Percentiles rank a stretch among this genome's conserved stretches.
phyloP scores from a whole-genome alignment of 2,888 invertebrate genomes.

The Melanostoma mellinum region DNA sequence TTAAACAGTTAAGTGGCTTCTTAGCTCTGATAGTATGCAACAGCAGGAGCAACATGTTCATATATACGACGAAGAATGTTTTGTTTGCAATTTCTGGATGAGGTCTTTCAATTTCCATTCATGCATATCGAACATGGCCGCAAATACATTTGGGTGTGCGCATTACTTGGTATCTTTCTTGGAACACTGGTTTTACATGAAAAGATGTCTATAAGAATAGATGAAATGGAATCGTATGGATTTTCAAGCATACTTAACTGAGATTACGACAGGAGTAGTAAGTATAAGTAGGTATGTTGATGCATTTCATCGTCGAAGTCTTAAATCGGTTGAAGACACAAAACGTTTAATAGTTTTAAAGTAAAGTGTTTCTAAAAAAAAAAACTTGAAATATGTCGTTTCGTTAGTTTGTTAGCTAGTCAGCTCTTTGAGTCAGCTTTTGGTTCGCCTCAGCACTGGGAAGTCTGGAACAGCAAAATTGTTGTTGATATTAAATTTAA shows the following conservation, averaged over 20 bases:
- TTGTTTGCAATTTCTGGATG: conserved; percentile 46
- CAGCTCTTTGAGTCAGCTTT: no score
- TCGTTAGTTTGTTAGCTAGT: no score
- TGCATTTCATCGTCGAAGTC: background rate
- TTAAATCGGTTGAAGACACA: no score
- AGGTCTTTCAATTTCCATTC: conserved; percentile 49
- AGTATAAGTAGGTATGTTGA: background rate
- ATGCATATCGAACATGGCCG: conserved; percentile 57
- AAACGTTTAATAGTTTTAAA: no score
- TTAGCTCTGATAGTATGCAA: conserved; percentile 43
- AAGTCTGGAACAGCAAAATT: no score
- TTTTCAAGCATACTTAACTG: conserved; percentile 1
- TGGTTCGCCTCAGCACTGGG: no score
- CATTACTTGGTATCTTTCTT: background rate
- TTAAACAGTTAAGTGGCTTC: conserved; percentile 72
- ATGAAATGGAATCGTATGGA: conserved; percentile 7
- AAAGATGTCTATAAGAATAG: conserved; percentile 8
- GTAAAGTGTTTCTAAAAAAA: no score
- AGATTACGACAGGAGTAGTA: background rate
- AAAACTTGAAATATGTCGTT: no score
- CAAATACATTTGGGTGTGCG: conserved; percentile 42
- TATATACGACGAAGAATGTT: conserved; percentile 8
- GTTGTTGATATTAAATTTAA: no score
- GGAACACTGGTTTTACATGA: conserved; percentile 23
- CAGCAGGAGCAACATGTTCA: conserved; percentile 63